Base-by-base conservation (phyloP, 2,797 vertebrate genomes). In the Varecia variegata region DNA sequence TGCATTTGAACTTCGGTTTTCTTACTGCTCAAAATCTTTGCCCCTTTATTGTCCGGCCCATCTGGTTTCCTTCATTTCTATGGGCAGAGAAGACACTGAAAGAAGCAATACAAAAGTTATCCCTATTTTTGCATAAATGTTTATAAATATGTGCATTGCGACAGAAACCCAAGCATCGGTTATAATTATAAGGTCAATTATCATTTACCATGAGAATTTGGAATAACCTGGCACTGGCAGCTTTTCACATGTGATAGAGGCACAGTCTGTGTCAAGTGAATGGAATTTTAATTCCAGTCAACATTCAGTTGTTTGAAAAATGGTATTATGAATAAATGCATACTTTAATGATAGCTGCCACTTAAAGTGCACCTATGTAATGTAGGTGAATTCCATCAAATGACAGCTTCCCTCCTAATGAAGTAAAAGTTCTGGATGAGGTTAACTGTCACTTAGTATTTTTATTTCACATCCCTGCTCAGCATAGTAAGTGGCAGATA, bases 251-350 rank as follows among this genome's bases (percentile, higher is more conserved):
- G 95, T 94, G n/a, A 82, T 86, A 65, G 52, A 95, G 54, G 62
- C 81, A 52, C 56, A 81, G 25, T 70, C 80, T 89, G 38, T 79
- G 52, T 95, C 30, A 93, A 90, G 83, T 83, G 58, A 94, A 90
- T 50, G 30, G 13, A 58, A 92, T 94, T 88, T 81, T 89, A 89
- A 81, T 98, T 97, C 95, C 67, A 94, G 40, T 92, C 80, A 97
- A 85, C 73, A 89, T 95, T 91, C 68, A 74, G 60, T 88, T 96
- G 94, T 95, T 97, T 93, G 88, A 92, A 94, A 94, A 94, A 81
- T 81, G 82, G 56, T 54, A 65, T 70, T 79, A 60, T 50, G 56
- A 94, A 14, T 56, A 96, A 94, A 9, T 35, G 2, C 73, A 56
- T 88, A 18, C 12, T 96, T 90, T 84, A 87, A 92, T 91, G 77